Conservation (phyloP, 2,888 invertebrate genomes). For the Caenorhabditis macrosperma region DNA sequence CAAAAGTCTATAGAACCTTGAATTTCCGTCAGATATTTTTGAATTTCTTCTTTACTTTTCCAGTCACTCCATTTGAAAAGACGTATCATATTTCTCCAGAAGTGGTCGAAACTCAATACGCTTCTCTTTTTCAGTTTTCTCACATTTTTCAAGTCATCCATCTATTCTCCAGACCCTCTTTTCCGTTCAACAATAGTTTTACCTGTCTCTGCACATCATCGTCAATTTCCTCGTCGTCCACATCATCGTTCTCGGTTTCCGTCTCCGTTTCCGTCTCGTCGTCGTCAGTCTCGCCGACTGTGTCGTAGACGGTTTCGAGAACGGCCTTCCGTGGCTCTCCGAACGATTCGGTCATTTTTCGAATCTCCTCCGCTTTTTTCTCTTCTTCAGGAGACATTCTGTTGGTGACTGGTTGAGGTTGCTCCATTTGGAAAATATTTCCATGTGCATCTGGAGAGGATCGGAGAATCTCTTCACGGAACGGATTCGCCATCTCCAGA, state of each 20-base stretch:
- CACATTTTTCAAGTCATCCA: background rate
- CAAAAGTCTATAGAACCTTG: no score
- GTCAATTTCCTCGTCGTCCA: conserved; percentile 50
- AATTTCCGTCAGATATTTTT: background rate
- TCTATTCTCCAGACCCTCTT: no score
- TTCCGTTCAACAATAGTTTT: background rate
- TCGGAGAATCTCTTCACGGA: background rate
- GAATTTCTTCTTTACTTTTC: no score
- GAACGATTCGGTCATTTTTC: conserved; percentile 55
- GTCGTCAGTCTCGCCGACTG: conserved; percentile 31
- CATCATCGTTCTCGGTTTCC: conserved; percentile 45
- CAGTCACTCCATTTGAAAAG: background rate
- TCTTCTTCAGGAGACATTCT: conserved; percentile 28
- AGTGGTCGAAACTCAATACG: background rate
- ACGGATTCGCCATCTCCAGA: conserved; percentile 32
- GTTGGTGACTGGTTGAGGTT: background rate
- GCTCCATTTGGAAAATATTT: background rate
- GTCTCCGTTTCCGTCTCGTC: conserved; percentile 33
- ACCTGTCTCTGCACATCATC: conserved; percentile 44
- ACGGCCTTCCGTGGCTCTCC: conserved; percentile 54
- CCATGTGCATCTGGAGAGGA: background rate
- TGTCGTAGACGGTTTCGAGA: conserved; percentile 29
- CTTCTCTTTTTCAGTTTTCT: background rate
- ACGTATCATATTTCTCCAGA: conserved; percentile 7
- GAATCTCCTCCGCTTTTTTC: conserved; percentile 39